phyloP scores from a whole-genome alignment of 2,888 invertebrate genomes.

The Anticlea derivata region DNA sequence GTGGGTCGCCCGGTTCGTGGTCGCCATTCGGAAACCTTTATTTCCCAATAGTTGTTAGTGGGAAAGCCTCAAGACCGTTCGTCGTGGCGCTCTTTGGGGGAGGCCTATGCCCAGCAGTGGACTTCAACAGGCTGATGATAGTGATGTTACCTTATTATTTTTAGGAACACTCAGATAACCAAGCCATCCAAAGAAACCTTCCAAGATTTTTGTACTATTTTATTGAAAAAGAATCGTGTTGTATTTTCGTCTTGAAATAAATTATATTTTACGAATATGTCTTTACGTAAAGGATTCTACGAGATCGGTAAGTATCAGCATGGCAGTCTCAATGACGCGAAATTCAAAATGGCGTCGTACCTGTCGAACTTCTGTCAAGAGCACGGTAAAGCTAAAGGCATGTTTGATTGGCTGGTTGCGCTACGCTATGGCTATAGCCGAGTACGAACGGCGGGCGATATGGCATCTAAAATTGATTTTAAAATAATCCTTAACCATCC shows the following conservation, averaged over 20 bases:
- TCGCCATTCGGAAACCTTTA: too few species aligned
- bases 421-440: constrained; percentile 3
- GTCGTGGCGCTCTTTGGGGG: too few species aligned
- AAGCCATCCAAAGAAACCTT: constrained; percentile 15
- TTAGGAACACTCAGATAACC: constrained; percentile 29
- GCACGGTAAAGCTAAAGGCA: constrained; percentile 40
- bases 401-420: constrained; percentile 25
- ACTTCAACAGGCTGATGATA: too few species aligned
- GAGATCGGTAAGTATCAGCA: constrained; percentile 73
- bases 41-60: too few species aligned
- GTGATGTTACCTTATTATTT: constrained; percentile 24
- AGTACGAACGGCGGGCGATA: too few species aligned
- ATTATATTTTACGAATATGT: constrained; percentile 57
- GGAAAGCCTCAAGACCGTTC: too few species aligned
- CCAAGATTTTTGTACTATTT: constrained; percentile 31
- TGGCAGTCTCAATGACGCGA: constrained; percentile 39
- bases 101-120: too few species aligned
- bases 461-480: too few species aligned
- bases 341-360: constrained; percentile 34
- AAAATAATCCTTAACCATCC: too few species aligned
- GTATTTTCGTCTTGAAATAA: constrained; percentile 40
- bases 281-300: constrained; percentile 73
- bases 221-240: constrained; percentile 18
- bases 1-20: too few species aligned
- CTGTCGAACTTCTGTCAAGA: constrained; percentile 31